Evolutionary conservation across 1,140 invertebrate species (phyloP).

Genomic region (Drosophila busckii): DNA sequence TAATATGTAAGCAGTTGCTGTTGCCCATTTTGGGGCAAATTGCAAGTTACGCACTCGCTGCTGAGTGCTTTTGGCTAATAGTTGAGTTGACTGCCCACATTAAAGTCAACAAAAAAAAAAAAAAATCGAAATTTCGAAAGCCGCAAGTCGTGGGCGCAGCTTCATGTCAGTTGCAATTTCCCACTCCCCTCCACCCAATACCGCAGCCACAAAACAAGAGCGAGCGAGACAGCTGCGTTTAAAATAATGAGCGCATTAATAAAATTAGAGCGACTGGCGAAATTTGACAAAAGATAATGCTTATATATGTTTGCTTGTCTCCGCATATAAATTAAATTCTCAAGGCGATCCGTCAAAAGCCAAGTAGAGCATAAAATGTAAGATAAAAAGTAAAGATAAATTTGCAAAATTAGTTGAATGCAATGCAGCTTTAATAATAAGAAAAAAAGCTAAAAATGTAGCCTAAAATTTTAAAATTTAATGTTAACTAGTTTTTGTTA

Average conservation of each 20-base stretch:
- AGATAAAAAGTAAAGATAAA: constrained; percentile 8
- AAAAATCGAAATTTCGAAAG: constrained; percentile 18
- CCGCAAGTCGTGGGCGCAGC: constrained; percentile 48
- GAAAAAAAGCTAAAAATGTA: no score
- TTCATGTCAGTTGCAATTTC: no score
- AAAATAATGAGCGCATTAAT: constrained; percentile 32
- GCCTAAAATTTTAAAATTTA: no score
- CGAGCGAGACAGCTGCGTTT: constrained; percentile 8
- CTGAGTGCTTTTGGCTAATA: constrained; percentile 40
- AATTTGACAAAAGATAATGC: no score
- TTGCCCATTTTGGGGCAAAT: constrained; percentile 65
- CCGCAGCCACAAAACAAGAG: background rate
- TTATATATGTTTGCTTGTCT: no score
- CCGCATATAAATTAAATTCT: no score
- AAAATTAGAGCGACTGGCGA: constrained; percentile 21
- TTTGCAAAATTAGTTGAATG: background rate
- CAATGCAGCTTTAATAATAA: no score
- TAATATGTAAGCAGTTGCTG: no score
- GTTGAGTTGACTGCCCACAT: constrained; percentile 38
- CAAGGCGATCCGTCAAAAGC: no score
- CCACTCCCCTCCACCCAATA: background rate
- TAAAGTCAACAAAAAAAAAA: constrained; percentile 7
- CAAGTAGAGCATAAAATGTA: constrained; percentile 12
- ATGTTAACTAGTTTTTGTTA: background rate
- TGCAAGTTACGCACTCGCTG: constrained; percentile 60